A percentile compares a stretch with the other conserved stretches of the same genome.
These are phyloP conservation scores for Herminia tarsipennalis DNA, from an alignment of 2,888 invertebrate genomes.

Conservation along the genomic window DNA sequence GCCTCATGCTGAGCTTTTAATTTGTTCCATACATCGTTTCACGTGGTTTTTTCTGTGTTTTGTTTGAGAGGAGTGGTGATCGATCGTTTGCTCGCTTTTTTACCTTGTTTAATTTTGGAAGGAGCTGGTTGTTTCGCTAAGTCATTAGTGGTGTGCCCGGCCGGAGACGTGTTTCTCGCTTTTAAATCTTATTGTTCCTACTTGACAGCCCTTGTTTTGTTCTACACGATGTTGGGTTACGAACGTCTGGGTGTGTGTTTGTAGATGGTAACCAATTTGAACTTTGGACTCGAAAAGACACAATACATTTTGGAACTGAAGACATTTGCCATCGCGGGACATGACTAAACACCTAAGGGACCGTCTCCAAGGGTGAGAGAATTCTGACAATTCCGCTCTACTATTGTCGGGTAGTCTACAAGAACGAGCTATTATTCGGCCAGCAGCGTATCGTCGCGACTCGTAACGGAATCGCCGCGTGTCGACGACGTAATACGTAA, in stretches of 20 bases:
- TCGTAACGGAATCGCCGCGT: too few relatives aligned
- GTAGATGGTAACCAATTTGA: conserved; percentile 17
- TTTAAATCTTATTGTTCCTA: conserved; percentile 61
- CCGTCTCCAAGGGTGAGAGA: too few relatives aligned
- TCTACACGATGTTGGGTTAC: conserved; percentile 39
- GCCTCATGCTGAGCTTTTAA: conserved; percentile 84
- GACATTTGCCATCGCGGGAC: too few relatives aligned
- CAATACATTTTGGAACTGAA: background rate
- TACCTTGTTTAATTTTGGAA: conserved; percentile 82
- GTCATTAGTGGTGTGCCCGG: conserved; percentile 72
- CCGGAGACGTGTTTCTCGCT: conserved; percentile 54
- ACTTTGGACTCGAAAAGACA: conserved; percentile 8
- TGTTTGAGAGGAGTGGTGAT: conserved; percentile 78
- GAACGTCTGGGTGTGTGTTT: conserved; percentile 27
- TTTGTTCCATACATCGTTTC: conserved; percentile 83
- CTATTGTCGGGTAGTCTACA: too few relatives aligned
- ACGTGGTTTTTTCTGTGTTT: conserved; percentile 78
- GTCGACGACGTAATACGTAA: too few relatives aligned
- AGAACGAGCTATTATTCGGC: too few relatives aligned
- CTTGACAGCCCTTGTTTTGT: conserved; percentile 58
- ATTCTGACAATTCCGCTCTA: too few relatives aligned
- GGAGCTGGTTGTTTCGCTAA: conserved; percentile 77
- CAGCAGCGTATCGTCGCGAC: too few relatives aligned
- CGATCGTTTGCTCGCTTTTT: conserved; percentile 82
- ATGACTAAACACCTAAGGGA: too few relatives aligned